Evolutionary conservation across 1,140 invertebrate species (phyloP).

Genomic region (Saccostrea cuccullata): DNA sequence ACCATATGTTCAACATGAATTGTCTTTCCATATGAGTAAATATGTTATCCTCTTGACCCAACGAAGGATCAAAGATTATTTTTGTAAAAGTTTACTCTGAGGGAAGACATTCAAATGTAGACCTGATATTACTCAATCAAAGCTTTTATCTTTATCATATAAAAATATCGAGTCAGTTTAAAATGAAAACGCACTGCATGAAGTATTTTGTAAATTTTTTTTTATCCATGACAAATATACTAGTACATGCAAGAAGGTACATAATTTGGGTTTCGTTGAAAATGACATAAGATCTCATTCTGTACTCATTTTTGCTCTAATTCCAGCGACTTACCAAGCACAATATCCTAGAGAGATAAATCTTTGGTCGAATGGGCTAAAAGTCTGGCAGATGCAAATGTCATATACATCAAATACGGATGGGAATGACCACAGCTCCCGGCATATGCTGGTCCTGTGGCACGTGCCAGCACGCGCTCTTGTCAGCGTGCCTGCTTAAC

Average conservation of each 20-base stretch:
- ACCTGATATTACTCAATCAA: not conserved
- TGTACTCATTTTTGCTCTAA: not conserved
- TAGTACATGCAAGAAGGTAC: not conserved
- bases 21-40: not conserved
- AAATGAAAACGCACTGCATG: not conserved
- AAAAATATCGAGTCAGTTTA: not conserved
- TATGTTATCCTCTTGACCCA: not conserved
- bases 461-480: conserved; percentile 24
- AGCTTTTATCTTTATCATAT: not conserved
- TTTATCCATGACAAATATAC: not conserved
- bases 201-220: not conserved
- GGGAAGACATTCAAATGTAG: not conserved
- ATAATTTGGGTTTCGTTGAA: not conserved
- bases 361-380: not conserved
- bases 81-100: not conserved
- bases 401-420: not conserved
- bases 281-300: not conserved
- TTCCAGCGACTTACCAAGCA: not conserved
- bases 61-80: not conserved
- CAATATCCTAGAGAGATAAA: not conserved
- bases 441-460: conserved; percentile 28
- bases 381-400: conserved; percentile 20
- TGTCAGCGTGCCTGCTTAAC: conserved; percentile 14
- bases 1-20: not conserved
- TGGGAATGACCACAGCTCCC: conserved; percentile 11